Base-by-base conservation (phyloP, 2,888 invertebrate species). In the Chalcis sispes region DNA sequence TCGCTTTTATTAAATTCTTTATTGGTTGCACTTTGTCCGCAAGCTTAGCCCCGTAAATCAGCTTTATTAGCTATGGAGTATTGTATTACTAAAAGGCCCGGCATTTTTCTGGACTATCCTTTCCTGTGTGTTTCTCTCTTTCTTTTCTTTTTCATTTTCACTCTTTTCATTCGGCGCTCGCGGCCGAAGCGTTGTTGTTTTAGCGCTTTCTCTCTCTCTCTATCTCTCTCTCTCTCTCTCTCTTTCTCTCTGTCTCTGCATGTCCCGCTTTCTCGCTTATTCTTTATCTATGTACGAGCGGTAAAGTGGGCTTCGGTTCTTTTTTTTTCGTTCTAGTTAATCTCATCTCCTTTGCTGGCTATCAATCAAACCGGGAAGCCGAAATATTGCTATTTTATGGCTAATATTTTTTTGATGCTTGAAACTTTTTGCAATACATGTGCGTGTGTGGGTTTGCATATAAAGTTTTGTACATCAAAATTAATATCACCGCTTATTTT, bases 1-100 rank as follows among this genome's bases (percentile, higher is more conserved):
- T 42, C 32, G 61, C 62, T 77, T 77, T 72, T 77, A 77, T 77
- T 77, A 77, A 77, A 77, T 77, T 72, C 76, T 77, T 72, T 72
- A 77, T 77, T 72, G 76, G 72, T 56, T 62, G 67, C 67, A 36
- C 54, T 64, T 52, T 61, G 52, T 36, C 64, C 66, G 40, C 59
- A 54, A 66, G 36, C 56, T 56, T 48, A 15, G 20, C 2, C 25
- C 59, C 76, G 72, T 77, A 77, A 77, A 77, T 77, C 76, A 77
- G 76, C 67, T 77, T 77, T 77, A 77, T 77, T 72, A 77, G 76
- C 76, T 67, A 48, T 46, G 20, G 54, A 48, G 66, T 46, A 62
- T 74, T 36, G 62, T 18, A 7, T 25, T 52, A 15, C 36, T 36
- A 7, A 7, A 36, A 36, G n/a, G 23, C 10, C 42, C n/a, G 42